Percentiles rank a stretch among this genome's conserved stretches.
Evolutionary conservation across 2,113 vertebrate genomes (phyloP).

Genomic region (Gavialis gangeticus): DNA sequence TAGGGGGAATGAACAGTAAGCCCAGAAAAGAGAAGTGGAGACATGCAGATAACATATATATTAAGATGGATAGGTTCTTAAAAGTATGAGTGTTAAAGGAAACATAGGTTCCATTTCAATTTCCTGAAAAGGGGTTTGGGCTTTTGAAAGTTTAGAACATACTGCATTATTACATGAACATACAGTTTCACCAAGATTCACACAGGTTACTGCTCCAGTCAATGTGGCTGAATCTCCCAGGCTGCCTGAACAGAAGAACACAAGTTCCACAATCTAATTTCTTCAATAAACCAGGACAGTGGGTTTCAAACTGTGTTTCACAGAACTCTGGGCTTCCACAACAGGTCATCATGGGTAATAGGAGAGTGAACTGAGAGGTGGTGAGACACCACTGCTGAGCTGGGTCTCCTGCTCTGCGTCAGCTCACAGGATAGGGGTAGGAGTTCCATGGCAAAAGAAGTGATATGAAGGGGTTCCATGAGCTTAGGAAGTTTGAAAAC

Average conservation of each 20-base stretch:
- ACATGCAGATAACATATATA: neutral
- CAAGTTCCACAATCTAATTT: neutral
- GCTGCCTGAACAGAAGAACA: neutral
- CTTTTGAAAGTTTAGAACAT: neutral
- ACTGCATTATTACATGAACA: neutral
- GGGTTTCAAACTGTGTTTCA: too few species aligned
- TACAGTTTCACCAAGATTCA: neutral
- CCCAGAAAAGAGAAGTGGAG: neutral
- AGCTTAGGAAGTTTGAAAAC: too few species aligned
- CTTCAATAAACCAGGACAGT: neutral
- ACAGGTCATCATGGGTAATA: too few species aligned
- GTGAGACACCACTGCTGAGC: too few species aligned
- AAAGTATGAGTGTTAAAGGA: neutral
- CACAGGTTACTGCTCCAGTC: neutral
- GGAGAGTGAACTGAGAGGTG: too few species aligned
- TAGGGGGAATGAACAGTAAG: neutral
- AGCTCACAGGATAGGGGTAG: too few species aligned
- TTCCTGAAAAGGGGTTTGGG: neutral
- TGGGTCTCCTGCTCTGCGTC: too few species aligned
- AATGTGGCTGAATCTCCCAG: neutral
- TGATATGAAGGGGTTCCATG: too few species aligned
- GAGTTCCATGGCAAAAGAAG: too few species aligned
- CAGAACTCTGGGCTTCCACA: too few species aligned
- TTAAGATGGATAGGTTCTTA: neutral
- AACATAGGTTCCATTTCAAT: accelerated